Base-by-base conservation (phyloP, 2,113 vertebrate species). In the Dipodomys merriami region DNA sequence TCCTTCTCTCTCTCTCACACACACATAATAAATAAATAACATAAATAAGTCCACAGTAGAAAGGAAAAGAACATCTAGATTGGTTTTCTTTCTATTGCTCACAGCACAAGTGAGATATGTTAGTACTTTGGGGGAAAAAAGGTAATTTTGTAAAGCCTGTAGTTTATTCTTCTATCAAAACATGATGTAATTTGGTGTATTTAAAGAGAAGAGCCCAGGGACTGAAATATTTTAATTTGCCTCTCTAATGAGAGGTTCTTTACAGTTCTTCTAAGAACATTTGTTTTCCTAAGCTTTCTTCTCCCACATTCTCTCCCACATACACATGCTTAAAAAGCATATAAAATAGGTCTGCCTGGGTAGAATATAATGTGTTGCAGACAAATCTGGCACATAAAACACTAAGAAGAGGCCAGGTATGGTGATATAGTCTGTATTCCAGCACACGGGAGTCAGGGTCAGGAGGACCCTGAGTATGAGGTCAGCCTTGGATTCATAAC, bases 181-280 rank as follows among this genome's bases (percentile, higher is more conserved):
- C 69, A 78, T 83, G 91, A 83, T 83, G 62, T 68, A 74, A 95
- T 85, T 91, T 87, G 71, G 44, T 87, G 22, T 94, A 85, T 94
- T 95, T 96, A 91, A 90, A 83, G 74, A 91, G 82, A 93, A 90
- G 25, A 92, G 33, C 73, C 65, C 60, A 87, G 93, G 78, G 74
- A 91, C 81, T 35, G 82, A 93, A 96, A 88, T 96, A 65, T 96
- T 95, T 95, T 95, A 96, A 96, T 91, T 91, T 15, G 16, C 82
- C 30, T 94, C 93, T 95, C 33, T 94, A 91, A 97, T 91, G 67
- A 95, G 77, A 96, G 69, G 85, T 94, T 97, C 91, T 94, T 76
- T 77, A 71, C 67, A 83, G 78, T 91, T 96, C 74, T 95, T 95
- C 95, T 95, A 97, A 96, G 91, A 94, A 96, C 81, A 72, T 68